Percentiles rank a stretch among this genome's conserved stretches.
Evolutionary conservation across 23 tunicate genomes (phyloP).

Genomic region (Styela plicata): DNA sequence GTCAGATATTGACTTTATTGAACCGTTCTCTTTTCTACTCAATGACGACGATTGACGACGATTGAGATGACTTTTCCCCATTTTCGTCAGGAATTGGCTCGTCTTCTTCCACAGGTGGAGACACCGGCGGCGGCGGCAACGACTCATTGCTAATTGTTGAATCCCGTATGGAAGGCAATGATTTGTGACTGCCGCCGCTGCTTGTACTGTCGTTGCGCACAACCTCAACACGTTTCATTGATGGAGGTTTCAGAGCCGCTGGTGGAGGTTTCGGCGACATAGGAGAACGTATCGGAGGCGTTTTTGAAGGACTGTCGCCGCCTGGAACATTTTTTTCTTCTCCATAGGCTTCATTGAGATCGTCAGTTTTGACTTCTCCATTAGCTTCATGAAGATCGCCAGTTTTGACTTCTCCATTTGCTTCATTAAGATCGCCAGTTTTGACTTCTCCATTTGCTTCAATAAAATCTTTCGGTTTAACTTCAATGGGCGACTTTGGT

Average conservation of each 20-base stretch:
- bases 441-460: neutral
- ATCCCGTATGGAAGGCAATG: neutral
- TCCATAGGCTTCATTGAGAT: too few relatives aligned
- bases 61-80: neutral
- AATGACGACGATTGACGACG: slow-evolving; percentile 7
- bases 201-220: neutral
- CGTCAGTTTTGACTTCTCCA: too few relatives aligned
- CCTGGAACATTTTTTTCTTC: neutral
- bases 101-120: neutral
- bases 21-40: neutral
- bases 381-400: too few relatives aligned
- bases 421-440: neutral
- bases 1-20: neutral
- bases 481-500: neutral
- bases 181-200: neutral
- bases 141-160: too few relatives aligned
- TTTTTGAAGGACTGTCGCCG: neutral
- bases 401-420: slow-evolving; percentile 5
- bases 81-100: neutral
- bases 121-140: neutral
- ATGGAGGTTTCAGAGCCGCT: slow-evolving; percentile 11
- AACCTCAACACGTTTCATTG: neutral
- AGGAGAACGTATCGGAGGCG: neutral
- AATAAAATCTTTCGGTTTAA: neutral
- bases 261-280: slow-evolving; percentile 9